These are phyloP conservation scores for Conops quadrifasciatus DNA, from an alignment of 2,888 invertebrate genomes.

Conservation along the genomic window DNA sequence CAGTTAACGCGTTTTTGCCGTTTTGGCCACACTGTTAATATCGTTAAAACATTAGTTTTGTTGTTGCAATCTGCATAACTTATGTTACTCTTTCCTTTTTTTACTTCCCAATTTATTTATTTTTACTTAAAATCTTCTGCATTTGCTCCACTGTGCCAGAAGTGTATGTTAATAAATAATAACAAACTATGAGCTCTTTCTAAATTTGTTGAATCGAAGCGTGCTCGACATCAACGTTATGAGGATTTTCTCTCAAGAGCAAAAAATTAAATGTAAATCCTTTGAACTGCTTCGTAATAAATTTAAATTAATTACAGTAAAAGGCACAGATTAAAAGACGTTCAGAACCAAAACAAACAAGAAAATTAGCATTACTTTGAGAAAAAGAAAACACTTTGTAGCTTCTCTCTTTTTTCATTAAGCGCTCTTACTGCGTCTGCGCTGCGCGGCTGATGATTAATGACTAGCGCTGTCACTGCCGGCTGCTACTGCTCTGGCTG, in stretches of 20 bases:
- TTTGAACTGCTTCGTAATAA: not conserved
- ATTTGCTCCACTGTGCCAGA: constrained; percentile 5
- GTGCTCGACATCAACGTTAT: not conserved
- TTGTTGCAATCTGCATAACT: too few relatives aligned
- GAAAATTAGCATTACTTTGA: not conserved
- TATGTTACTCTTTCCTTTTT: too few relatives aligned
- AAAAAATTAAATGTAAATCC: not conserved
- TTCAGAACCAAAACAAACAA: not conserved
- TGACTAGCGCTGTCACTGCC: constrained; percentile 7
- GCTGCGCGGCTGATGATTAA: constrained; percentile 21
- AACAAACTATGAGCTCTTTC: constrained; percentile 4
- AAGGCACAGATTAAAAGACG: not conserved
- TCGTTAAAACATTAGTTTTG: too few relatives aligned
- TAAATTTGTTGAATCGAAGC: constrained; percentile 3
- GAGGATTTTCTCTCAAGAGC: constrained; percentile 11
- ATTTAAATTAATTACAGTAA: constrained; percentile 1
- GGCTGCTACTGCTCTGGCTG: not conserved
- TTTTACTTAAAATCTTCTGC: not conserved
- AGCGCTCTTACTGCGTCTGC: constrained; percentile 5
- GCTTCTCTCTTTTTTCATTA: not conserved
- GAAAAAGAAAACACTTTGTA: not conserved
- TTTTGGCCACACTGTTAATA: not conserved
- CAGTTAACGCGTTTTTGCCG: not conserved
- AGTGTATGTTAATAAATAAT: constrained; percentile 17
- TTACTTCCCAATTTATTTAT: not conserved